These are phyloP conservation scores for Ephestia elutella DNA, from an alignment of 1,140 invertebrate genomes.

Conservation along the genomic window DNA sequence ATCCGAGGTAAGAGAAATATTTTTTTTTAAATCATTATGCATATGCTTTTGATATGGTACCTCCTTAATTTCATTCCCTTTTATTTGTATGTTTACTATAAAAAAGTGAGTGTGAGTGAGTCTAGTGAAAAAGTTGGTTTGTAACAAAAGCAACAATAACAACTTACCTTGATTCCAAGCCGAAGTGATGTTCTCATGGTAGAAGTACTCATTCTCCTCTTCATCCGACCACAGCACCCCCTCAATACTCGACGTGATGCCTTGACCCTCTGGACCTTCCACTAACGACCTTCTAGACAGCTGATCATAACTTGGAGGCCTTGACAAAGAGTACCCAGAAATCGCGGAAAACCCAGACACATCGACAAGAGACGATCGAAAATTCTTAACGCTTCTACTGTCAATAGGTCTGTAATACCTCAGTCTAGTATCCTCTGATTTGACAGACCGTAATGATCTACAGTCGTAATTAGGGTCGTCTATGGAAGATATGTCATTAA, in stretches of 20 bases:
- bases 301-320: constrained; percentile 64
- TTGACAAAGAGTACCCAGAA: constrained; percentile 48
- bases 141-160: no score
- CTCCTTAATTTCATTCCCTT: no score
- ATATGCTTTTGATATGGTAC: no score
- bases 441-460: constrained; percentile 49
- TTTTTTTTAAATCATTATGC: no score
- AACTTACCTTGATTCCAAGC: constrained; percentile 69
- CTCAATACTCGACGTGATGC: constrained; percentile 71
- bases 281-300: constrained; percentile 53
- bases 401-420: constrained; percentile 60
- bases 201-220: constrained; percentile 71
- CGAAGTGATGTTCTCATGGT: constrained; percentile 66
- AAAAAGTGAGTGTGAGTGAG: no score
- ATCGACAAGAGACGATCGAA: constrained; percentile 57
- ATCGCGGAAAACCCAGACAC: constrained; percentile 45
- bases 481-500: constrained; percentile 49
- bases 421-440: constrained; percentile 54
- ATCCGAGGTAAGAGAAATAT: no score
- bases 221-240: constrained; percentile 73
- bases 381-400: constrained; percentile 63
- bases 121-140: no score
- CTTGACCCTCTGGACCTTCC: constrained; percentile 49
- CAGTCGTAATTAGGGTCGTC: constrained; percentile 54
- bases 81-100: no score